Conservation (phyloP, 2,888 invertebrate species). For the Cheilosia pagana region DNA sequence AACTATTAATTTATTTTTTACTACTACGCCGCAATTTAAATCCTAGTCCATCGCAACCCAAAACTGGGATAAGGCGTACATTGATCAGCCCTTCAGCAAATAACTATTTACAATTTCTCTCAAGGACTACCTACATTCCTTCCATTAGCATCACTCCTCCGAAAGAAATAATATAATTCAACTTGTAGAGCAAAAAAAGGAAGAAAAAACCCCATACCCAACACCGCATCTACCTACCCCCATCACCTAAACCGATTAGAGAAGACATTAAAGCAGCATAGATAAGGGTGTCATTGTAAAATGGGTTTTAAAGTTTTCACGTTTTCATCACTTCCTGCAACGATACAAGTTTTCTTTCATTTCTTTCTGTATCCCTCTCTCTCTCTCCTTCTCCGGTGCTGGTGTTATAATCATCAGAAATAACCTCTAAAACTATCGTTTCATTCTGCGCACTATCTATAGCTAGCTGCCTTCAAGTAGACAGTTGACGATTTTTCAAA, state of each 20-base stretch:
- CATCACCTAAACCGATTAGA: conserved; percentile 46
- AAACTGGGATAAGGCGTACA: too few relatives aligned
- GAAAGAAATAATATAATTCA: conserved; percentile 3
- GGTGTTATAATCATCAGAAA: conserved; percentile 58
- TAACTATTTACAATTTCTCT: neutral
- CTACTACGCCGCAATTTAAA: too few relatives aligned
- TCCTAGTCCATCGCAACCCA: too few relatives aligned
- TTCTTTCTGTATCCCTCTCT: neutral
- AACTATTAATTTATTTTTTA: too few relatives aligned
- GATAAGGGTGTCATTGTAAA: conserved; percentile 59
- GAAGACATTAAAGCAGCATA: conserved; percentile 35
- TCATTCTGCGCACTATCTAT: conserved; percentile 44
- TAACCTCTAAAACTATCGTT: conserved; percentile 62
- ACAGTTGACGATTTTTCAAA: conserved; percentile 73
- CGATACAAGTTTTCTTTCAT: conserved; percentile 29
- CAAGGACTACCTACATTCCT: neutral
- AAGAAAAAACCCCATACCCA: neutral
- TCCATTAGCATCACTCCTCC: neutral
- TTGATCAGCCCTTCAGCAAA: too few relatives aligned
- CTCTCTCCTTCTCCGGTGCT: neutral
- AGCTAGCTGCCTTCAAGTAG: conserved; percentile 45
- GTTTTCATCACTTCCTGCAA: conserved; percentile 59
- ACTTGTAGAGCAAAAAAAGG: neutral
- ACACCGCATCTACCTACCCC: neutral
- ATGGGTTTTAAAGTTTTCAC: conserved; percentile 43